Evolutionary conservation across 2,113 vertebrate species (phyloP).

Genomic region (Hyperoodon ampullatus): DNA sequence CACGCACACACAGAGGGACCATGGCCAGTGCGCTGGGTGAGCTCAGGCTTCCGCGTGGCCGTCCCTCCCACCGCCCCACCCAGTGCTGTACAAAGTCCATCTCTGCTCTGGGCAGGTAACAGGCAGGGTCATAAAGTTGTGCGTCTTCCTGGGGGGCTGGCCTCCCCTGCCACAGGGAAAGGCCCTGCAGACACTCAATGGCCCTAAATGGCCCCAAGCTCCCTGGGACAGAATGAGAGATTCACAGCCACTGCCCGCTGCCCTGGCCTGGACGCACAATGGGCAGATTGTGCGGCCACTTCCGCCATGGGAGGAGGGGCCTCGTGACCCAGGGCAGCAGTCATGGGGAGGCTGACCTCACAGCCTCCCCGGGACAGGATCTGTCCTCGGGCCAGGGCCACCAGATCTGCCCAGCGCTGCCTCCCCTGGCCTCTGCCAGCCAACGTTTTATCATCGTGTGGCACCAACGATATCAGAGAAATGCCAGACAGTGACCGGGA

Average conservation of each 20-base stretch:
- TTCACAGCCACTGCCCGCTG: background rate
- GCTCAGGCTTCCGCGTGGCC: background rate
- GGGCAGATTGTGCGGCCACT: background rate
- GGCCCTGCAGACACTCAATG: background rate
- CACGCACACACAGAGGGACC: background rate
- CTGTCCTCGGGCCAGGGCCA: background rate
- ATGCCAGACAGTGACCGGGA: background rate
- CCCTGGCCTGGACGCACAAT: background rate
- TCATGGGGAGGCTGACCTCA: constrained; percentile 21
- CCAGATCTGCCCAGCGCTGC: background rate
- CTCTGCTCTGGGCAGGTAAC: background rate
- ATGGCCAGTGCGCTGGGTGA: accelerated
- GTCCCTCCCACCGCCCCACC: accelerated
- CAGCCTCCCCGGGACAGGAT: background rate
- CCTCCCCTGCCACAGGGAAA: background rate
- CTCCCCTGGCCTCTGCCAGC: background rate
- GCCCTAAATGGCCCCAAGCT: background rate
- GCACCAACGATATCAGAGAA: background rate
- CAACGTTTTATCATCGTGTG: accelerated
- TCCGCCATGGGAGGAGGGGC: background rate
- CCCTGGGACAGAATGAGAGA: background rate
- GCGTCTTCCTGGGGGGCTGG: background rate
- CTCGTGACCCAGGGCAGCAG: background rate
- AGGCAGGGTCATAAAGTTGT: background rate
- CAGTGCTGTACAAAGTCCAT: background rate